Conservation (phyloP, 2,113 vertebrate species). For the Tyrannus savana region DNA sequence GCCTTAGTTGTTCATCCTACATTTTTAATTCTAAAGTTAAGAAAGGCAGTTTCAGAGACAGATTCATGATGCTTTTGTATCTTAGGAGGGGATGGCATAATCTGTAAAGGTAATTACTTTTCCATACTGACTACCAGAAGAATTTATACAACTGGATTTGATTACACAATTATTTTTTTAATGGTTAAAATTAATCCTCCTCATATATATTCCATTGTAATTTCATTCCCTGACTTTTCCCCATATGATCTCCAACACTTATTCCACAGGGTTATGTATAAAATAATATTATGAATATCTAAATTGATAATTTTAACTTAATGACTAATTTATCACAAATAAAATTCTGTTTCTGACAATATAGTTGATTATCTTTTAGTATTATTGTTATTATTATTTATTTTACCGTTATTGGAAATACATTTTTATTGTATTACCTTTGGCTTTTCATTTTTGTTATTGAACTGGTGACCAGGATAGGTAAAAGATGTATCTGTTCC, state of each 20-base stretch:
- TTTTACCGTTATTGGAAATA: neutral
- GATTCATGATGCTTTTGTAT: fast-evolving
- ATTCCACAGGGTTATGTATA: neutral
- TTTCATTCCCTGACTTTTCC: neutral
- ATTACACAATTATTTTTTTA: neutral
- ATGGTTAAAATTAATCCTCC: neutral
- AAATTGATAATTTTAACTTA: neutral
- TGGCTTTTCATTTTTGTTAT: neutral
- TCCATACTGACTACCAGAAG: neutral
- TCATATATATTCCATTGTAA: neutral
- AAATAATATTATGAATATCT: neutral
- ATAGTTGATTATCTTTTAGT: neutral
- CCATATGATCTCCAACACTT: neutral
- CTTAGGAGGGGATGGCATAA: neutral
- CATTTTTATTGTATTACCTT: neutral
- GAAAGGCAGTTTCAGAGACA: neutral
- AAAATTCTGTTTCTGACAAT: neutral
- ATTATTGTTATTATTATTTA: neutral
- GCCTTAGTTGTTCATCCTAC: neutral
- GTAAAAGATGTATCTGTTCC: neutral
- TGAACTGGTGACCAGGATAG: neutral
- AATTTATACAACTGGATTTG: neutral
- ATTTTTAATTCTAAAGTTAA: neutral
- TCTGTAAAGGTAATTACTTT: neutral
- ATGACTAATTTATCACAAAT: neutral